phyloP scores from a whole-genome alignment of 2,797 vertebrate species.

The Urocyon cinereoargenteus region DNA sequence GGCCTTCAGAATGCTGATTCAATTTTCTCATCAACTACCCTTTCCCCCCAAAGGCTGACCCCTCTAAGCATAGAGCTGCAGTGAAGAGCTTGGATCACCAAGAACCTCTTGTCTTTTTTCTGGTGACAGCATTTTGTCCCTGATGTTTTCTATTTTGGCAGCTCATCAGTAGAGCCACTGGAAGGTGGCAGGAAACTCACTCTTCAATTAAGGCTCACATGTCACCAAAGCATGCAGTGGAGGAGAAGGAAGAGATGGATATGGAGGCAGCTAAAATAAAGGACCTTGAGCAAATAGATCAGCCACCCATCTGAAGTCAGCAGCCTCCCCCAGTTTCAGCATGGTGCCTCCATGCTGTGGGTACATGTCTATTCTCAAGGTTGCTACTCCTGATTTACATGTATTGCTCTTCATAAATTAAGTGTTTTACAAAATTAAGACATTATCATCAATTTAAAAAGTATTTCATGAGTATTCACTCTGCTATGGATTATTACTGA shows the following conservation, averaged over 20 bases:
- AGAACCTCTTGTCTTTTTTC: background rate
- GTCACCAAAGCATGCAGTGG: background rate
- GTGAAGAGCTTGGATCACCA: background rate
- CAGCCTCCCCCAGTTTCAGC: background rate
- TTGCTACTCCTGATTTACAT: background rate
- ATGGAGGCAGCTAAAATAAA: background rate
- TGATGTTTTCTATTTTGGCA: constrained; percentile 42
- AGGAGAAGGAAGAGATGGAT: background rate
- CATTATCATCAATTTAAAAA: background rate
- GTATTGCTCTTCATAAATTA: background rate
- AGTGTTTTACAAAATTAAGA: background rate
- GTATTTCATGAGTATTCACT: background rate
- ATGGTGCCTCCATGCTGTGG: background rate
- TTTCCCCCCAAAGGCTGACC: background rate
- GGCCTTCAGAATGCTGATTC: background rate
- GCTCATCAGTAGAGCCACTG: constrained; percentile 41
- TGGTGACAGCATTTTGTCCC: background rate
- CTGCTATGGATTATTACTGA: background rate
- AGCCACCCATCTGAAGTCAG: background rate
- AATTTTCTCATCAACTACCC: background rate
- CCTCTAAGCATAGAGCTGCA: background rate
- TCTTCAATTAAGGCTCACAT: constrained; percentile 38
- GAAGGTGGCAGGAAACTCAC: constrained; percentile 19
- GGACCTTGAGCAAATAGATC: background rate
- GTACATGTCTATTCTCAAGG: background rate